A percentile compares a stretch with the other conserved stretches of the same genome.
Conservation (phyloP, 2,888 invertebrate species). For the Chromoteleia sp. region DNA sequence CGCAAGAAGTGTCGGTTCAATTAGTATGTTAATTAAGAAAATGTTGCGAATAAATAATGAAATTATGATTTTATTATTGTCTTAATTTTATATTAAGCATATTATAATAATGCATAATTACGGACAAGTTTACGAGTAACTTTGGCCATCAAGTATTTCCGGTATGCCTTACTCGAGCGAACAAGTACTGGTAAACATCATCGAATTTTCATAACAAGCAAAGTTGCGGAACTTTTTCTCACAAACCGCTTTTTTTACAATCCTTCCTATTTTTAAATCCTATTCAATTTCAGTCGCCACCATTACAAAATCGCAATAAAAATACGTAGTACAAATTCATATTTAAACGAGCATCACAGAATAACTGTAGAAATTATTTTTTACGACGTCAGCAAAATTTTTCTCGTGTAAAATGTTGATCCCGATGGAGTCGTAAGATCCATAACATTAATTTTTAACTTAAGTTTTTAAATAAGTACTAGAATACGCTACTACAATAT, state of each 20-base stretch:
- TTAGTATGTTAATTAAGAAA: too few relatives aligned
- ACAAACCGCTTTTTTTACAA: background rate
- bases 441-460: too few relatives aligned
- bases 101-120: slow-evolving; percentile 14
- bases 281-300: background rate
- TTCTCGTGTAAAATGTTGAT: too few relatives aligned
- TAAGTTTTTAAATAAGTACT: too few relatives aligned
- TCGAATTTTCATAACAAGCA: slow-evolving; percentile 17
- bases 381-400: too few relatives aligned
- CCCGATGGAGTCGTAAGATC: too few relatives aligned
- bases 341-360: too few relatives aligned
- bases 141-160: slow-evolving; percentile 23
- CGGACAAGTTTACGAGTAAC: slow-evolving; percentile 16
- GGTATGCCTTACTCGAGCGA: slow-evolving; percentile 13
- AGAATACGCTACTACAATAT: too few relatives aligned
- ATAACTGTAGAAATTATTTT: too few relatives aligned
- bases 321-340: too few relatives aligned
- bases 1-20: too few relatives aligned
- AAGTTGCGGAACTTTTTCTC: slow-evolving; percentile 19
- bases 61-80: slow-evolving; percentile 4
- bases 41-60: slow-evolving; percentile 5
- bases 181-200: slow-evolving; percentile 18
- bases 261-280: slow-evolving; percentile 7
- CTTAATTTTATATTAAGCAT: slow-evolving; percentile 11
- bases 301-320: too few relatives aligned